Percentiles rank a stretch among this genome's conserved stretches.
phyloP scores from a whole-genome alignment of 2,113 vertebrate species.

The Okapia johnstoni region DNA sequence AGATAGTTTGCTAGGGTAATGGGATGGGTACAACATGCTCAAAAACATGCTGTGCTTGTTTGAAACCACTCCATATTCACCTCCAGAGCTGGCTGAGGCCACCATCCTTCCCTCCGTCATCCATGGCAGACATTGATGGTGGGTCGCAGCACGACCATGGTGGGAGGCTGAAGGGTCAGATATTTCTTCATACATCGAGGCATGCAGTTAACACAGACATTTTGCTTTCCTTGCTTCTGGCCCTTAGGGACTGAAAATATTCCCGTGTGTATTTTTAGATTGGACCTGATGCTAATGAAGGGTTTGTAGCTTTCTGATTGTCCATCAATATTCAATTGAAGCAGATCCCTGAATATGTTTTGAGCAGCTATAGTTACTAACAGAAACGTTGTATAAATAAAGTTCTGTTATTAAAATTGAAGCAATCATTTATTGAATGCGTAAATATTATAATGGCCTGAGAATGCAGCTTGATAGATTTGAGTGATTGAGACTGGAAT shows the following conservation, averaged over 20 bases:
- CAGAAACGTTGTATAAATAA: not conserved
- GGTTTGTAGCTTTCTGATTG: not conserved
- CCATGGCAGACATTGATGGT: not conserved
- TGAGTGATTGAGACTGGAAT: not conserved
- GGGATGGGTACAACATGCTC: not conserved
- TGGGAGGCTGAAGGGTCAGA: not conserved
- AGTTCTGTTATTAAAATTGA: not conserved
- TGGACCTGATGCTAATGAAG: not conserved
- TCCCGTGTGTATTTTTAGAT: not conserved
- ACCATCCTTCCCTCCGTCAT: not conserved
- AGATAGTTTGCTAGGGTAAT: not conserved
- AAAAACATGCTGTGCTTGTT: not conserved
- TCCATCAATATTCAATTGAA: not conserved
- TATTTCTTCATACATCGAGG: not conserved
- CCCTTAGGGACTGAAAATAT: not conserved
- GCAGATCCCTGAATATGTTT: conserved; percentile 13
- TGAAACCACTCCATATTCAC: not conserved
- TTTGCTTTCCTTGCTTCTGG: not conserved
- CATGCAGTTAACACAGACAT: not conserved
- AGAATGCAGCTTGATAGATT: not conserved
- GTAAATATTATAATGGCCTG: not conserved
- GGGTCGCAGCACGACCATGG: not conserved
- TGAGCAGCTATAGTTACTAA: not conserved
- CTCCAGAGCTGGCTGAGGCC: not conserved
- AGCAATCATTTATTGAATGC: not conserved